A percentile compares a stretch with the other conserved stretches of the same genome.
Conservation (phyloP, 2,888 invertebrate genomes). For the Euzetes globulus region DNA sequence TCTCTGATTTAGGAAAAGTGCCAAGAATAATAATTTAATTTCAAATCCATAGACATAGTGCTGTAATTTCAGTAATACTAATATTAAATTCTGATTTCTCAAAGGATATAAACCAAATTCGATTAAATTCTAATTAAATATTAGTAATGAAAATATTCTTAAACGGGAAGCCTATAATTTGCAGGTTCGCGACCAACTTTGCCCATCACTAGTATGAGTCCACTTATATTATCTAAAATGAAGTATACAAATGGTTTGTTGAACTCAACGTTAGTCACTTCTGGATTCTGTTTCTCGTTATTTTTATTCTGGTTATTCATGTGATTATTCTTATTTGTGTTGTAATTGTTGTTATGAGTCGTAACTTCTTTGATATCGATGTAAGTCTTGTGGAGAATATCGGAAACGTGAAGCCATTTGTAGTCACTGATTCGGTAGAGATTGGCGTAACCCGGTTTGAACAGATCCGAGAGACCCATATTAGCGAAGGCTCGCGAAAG, state of each 20-base stretch:
- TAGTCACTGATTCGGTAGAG: conserved; percentile 41
- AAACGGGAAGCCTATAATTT: conserved; percentile 43
- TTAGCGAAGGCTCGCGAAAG: conserved; percentile 39
- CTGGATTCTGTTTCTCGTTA: conserved; percentile 4
- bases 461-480: conserved; percentile 41
- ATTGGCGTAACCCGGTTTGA: conserved; percentile 41
- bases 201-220: conserved; percentile 42
- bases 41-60: background rate
- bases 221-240: conserved; percentile 42
- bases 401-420: conserved; percentile 42
- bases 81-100: background rate
- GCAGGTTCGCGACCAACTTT: conserved; percentile 38
- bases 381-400: conserved; percentile 40
- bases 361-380: conserved; percentile 37
- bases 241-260: conserved; percentile 43
- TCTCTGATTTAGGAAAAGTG: background rate
- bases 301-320: conserved; percentile 20
- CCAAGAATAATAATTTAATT: background rate
- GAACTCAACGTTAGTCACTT: conserved; percentile 36
- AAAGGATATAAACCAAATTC: background rate
- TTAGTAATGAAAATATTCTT: background rate
- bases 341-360: background rate
- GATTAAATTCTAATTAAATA: background rate
- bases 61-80: background rate
- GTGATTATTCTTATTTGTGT: conserved; percentile 18